Base-by-base conservation (phyloP, 1,140 invertebrate genomes). In the Caenorhabditis briggsae region DNA sequence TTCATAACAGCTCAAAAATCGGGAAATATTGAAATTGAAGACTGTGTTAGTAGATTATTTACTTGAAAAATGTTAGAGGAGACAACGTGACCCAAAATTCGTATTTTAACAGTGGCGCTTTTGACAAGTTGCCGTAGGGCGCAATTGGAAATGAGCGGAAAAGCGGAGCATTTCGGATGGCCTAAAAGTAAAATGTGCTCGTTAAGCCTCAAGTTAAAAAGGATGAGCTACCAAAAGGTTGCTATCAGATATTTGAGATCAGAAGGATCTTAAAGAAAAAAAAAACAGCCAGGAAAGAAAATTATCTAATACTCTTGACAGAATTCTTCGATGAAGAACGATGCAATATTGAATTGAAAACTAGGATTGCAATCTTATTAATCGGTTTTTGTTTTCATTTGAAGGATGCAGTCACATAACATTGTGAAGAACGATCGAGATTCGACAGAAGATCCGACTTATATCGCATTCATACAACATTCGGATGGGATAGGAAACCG, bases 61-160 rank as follows among this genome's bases (percentile, higher is more conserved):
- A 70, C 8, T 20, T 14, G 14, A 8, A 18, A 70, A 70, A 23
- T 20, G 7, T 23, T 11, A 8, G 2, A 1, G n/a, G 41, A 50
- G 53, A 78, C 23, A 70, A 46, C 64, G 64, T 70, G 64, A 70
- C 64, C 33, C 33, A 70, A 46, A 41, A 5, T 70, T 70, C 3
- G 12, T 8, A 70, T 70, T 70, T 70, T 23, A 46, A 43, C 64
- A 70, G 64, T 46, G 64, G 64, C 41, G 41, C 64, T 70, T 43
- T 46, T 18, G 41, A 70, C 23, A 43, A 46, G 23, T 18, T 18
- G 33, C 64, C 16, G 20, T 46, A 14, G 64, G 23, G 70, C 70
- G 70, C 70, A 33, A 20, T 78, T 50, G 46, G 50, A n/a, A 12
- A 46, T 33, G 3, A 12, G 8, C n/a, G 12, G n/a, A 20, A 78